Conservation (phyloP, 2,113 vertebrate species). For the Pelusios castaneus region DNA sequence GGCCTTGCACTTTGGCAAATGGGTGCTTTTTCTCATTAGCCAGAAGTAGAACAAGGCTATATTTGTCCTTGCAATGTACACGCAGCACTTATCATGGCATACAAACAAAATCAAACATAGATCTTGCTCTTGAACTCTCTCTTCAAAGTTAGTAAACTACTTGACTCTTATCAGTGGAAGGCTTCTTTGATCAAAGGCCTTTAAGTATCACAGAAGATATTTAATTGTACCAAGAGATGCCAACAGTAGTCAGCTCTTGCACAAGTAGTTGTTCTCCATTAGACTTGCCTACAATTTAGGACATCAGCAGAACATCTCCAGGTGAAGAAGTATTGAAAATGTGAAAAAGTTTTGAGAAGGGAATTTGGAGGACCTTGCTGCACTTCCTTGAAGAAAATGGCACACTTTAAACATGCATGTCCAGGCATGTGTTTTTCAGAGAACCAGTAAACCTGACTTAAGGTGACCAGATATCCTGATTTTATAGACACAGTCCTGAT, state of each 20-base stretch:
- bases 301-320: neutral
- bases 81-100: neutral
- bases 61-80: neutral
- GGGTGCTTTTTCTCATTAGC: neutral
- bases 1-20: neutral
- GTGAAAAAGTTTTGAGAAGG: neutral
- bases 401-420: neutral
- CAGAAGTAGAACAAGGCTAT: neutral
- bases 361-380: neutral
- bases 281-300: neutral
- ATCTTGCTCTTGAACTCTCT: neutral
- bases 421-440: neutral
- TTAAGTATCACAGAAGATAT: neutral
- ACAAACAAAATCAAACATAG: neutral
- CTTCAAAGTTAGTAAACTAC: neutral
- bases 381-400: neutral
- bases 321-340: neutral
- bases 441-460: neutral
- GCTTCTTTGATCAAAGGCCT: neutral
- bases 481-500: no score
- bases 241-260: neutral
- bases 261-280: neutral
- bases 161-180: neutral
- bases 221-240: fast-evolving
- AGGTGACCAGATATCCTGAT: no score